phyloP scores from a whole-genome alignment of 2,113 vertebrate species.

The Corvus moneduloides region DNA sequence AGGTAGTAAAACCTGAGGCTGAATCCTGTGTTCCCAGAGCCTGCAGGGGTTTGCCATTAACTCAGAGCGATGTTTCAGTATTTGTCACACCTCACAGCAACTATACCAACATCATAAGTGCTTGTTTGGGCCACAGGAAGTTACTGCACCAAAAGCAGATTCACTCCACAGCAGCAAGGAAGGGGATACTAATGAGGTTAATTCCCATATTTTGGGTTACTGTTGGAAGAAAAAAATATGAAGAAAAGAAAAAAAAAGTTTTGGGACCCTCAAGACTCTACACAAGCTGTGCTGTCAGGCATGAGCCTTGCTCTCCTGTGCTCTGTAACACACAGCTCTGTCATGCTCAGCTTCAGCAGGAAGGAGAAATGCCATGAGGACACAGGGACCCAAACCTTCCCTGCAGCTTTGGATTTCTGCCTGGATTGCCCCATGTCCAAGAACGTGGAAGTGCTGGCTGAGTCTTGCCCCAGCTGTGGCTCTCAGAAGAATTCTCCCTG shows the following conservation, averaged over 20 bases:
- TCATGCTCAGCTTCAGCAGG: not conserved
- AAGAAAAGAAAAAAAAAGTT: not conserved
- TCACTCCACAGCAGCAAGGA: not conserved
- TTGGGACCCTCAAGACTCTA: not conserved
- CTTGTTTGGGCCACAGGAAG: not conserved
- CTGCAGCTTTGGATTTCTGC: not conserved
- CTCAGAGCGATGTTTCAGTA: not conserved
- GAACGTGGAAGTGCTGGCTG: not conserved
- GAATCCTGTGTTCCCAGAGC: not conserved
- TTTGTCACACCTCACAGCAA: not conserved
- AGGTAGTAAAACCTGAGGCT: not conserved
- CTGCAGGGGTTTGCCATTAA: not conserved
- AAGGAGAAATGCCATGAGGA: not conserved
- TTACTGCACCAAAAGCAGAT: not conserved
- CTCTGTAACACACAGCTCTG: not conserved
- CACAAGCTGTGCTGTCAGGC: not conserved
- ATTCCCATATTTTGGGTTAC: not conserved
- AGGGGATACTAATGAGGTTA: not conserved
- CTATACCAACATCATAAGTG: not conserved
- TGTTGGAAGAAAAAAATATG: not conserved
- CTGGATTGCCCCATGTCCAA: not conserved
- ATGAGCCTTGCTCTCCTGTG: not conserved
- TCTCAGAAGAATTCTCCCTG: not conserved
- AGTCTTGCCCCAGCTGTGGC: not conserved
- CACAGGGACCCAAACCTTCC: not conserved